These are phyloP conservation scores for Bothrops jararaca DNA, from an alignment of 2,113 vertebrate species.

Conservation along the genomic window DNA sequence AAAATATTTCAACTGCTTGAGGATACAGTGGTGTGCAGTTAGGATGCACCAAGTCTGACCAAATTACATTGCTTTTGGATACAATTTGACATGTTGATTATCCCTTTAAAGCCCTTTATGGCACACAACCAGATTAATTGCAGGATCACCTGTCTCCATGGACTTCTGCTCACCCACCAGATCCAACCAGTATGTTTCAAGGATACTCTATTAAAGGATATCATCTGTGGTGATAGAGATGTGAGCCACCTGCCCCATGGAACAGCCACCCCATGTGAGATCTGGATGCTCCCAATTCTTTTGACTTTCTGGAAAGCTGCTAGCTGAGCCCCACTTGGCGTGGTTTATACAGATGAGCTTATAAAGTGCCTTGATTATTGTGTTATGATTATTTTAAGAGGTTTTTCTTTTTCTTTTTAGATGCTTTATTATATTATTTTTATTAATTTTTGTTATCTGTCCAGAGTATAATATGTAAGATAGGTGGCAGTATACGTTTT, in stretches of 20 bases:
- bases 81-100: neutral
- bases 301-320: neutral
- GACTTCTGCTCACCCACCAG: neutral
- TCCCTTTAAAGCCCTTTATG: neutral
- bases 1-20: neutral
- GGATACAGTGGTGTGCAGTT: neutral
- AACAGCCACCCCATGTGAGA: neutral
- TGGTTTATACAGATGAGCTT: neutral
- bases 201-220: neutral
- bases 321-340: neutral
- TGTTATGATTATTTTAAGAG: neutral
- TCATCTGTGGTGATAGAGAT: neutral
- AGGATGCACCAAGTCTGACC: neutral
- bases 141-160: neutral
- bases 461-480: neutral
- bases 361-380: neutral
- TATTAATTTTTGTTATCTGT: neutral
- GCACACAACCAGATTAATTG: neutral
- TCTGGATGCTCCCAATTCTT: neutral
- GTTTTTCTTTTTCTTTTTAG: neutral
- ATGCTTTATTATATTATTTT: neutral
- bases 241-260: neutral
- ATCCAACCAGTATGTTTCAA: neutral
- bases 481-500: neutral
- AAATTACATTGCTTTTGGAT: neutral